Base-by-base conservation (phyloP, 2,797 vertebrate genomes). In the Trachurus trachurus region DNA sequence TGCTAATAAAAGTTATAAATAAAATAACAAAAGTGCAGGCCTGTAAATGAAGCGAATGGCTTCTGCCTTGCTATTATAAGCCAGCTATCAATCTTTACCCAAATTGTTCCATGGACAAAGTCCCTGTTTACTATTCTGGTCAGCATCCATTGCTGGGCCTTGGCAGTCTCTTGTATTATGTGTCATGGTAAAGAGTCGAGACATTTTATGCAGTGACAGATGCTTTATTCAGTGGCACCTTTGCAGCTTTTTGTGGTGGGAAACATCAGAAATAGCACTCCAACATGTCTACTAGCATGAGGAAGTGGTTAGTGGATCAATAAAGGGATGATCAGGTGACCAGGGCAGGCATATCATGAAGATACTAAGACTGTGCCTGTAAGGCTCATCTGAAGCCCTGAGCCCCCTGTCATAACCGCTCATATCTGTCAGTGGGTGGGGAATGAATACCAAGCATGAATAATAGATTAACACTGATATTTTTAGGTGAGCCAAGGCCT, bases 381-480 rank as follows among this genome's bases (percentile, higher is more conserved):
- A 53, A 78, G 86, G 84, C 83, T 83, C 87, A 83, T 91, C 78
- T 84, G 58, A 86, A 86, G 83, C 81, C 79, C 69, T 68, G 71
- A 86, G 80, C 76, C 68, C 81, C 81, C 83, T 88, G 88, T 93
- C 92, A 94, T 89, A 93, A 93, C 84, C 42, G 83, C 87, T 92
- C 88, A 92, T 92, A 91, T 94, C 89, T 93, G 91, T 93, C 90
- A 88, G 92, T 85, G 85, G 90, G 90, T 73, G 88, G 91, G 89
- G 88, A 93, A 94, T 86, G 85, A 95, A 94, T 92, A 90, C 89
- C 85, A 60, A 71, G 80, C 92, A 94, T 95, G 91, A 95, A 96
- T 95, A 95, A 95, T 95, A 94, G 88, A 95, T 95, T 74, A 89
- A 72, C 80, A 79, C 80, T 92, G 94, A 93, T 95, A 95, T 95